Conservation (phyloP, 2,888 invertebrate species). For the Xestia rhomboidea region DNA sequence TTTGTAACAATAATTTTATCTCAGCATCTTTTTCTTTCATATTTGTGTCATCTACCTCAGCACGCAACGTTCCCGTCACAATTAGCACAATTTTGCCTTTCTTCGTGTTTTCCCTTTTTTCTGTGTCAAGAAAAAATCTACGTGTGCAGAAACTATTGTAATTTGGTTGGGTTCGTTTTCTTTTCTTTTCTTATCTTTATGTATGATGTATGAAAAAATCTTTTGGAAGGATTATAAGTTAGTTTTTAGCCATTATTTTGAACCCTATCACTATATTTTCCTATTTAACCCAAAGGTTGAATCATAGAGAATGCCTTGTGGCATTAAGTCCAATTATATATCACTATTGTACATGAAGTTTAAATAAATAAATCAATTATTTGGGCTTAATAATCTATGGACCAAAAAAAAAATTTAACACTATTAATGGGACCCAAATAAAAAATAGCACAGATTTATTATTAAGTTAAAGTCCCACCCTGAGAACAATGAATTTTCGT, state of each 20-base stretch:
- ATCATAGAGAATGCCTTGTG: no score
- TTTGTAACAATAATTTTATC: constrained; percentile 6
- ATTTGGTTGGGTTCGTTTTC: constrained; percentile 30
- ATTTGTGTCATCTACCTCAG: constrained; percentile 18
- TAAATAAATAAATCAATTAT: no score
- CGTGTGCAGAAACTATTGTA: constrained; percentile 55
- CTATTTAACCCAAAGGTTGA: no score
- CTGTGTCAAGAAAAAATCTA: constrained; percentile 29
- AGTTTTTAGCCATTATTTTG: no score
- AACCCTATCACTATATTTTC: no score
- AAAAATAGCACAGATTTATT: neutral
- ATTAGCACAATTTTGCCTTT: constrained; percentile 50
- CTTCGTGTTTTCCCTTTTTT: constrained; percentile 39
- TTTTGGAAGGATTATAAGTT: constrained; percentile 5
- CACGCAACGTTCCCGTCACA: constrained; percentile 46
- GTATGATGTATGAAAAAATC: constrained; percentile 7
- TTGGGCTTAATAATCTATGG: no score
- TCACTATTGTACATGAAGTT: no score
- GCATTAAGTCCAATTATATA: no score
- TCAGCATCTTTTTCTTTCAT: neutral
- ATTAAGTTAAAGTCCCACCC: neutral
- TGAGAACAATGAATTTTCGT: neutral
- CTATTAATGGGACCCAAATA: neutral
- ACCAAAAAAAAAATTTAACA: neutral
- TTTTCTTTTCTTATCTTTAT: constrained; percentile 37